Conservation (phyloP, 2,113 vertebrate genomes). For the Atlantisia rogersi region DNA sequence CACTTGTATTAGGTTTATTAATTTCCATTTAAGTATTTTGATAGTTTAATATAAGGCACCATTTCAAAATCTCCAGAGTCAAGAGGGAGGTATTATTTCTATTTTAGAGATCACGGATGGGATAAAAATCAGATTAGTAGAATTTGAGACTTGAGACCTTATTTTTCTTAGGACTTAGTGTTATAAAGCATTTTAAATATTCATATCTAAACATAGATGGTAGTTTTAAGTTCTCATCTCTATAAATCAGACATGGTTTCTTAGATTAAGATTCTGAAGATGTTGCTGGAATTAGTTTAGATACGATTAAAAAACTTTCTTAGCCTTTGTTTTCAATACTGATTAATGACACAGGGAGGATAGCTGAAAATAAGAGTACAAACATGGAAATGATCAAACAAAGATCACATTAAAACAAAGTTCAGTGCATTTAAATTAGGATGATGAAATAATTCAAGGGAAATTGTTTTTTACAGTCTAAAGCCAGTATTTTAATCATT, state of each 20-base stretch:
- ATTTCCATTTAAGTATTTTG: background rate
- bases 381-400: background rate
- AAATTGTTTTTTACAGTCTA: background rate
- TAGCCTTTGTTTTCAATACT: background rate
- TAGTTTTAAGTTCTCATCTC: background rate
- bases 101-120: background rate
- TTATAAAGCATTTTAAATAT: background rate
- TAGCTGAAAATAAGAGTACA: background rate
- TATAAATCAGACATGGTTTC: background rate
- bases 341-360: background rate
- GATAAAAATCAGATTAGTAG: background rate
- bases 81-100: background rate
- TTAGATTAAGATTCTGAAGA: background rate
- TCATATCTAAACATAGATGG: background rate
- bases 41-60: background rate
- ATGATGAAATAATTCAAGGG: background rate
- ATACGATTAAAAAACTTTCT: background rate
- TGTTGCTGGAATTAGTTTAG: background rate
- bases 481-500: background rate
- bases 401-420: background rate
- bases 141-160: background rate
- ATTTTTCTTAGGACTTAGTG: background rate
- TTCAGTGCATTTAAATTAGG: background rate
- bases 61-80: background rate
- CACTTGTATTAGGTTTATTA: background rate